A percentile compares a stretch with the other conserved stretches of the same genome.
phyloP scores from a whole-genome alignment of 2,888 invertebrate species.

The Metalampra italica region DNA sequence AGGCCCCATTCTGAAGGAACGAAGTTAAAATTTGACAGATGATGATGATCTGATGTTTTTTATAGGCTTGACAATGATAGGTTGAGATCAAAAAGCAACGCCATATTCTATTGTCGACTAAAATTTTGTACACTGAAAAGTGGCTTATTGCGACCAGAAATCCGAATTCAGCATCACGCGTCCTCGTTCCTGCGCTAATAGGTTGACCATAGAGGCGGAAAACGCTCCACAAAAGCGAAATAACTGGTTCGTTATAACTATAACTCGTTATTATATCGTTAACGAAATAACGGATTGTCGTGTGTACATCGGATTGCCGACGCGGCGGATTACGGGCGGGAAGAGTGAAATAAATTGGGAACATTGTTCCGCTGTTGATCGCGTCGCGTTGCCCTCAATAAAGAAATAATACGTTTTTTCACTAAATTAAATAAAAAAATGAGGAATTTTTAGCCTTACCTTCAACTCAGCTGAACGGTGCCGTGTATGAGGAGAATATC shows the following conservation, averaged over 20 bases:
- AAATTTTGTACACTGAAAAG: too few relatives aligned
- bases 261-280: constrained; percentile 38
- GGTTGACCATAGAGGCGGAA: constrained; percentile 1
- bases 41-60: too few relatives aligned
- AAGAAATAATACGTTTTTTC: background rate
- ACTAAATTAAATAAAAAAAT: background rate
- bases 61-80: too few relatives aligned
- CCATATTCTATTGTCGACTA: too few relatives aligned
- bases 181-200: background rate
- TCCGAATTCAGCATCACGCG: constrained; percentile 7
- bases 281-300: constrained; percentile 34
- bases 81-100: too few relatives aligned
- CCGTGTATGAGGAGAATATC: constrained; percentile 69
- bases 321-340: constrained; percentile 27
- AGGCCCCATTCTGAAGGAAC: too few relatives aligned
- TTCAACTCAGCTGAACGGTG: constrained; percentile 69
- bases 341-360: constrained; percentile 23
- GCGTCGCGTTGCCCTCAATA: background rate
- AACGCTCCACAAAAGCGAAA: constrained; percentile 21
- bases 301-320: constrained; percentile 23
- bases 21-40: too few relatives aligned
- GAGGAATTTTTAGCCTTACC: constrained; percentile 39
- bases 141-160: background rate
- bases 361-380: background rate
- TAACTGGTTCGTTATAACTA: constrained; percentile 17